These are phyloP conservation scores for Calyptommatus sinebrachiatus DNA, from an alignment of 2,113 vertebrate genomes.

Conservation along the genomic window DNA sequence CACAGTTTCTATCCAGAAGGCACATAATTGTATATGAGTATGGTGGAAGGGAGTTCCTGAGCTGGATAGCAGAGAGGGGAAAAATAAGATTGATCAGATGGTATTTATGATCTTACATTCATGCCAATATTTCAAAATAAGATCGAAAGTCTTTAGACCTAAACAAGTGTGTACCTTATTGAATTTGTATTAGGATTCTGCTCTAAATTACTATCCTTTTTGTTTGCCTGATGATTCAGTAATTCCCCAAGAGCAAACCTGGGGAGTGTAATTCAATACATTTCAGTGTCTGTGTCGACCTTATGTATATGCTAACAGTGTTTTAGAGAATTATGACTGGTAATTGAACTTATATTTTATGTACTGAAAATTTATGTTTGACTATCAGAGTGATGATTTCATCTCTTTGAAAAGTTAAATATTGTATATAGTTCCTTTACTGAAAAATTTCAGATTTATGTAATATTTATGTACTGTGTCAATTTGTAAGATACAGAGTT, in stretches of 20 bases:
- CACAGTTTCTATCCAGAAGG: too few relatives aligned
- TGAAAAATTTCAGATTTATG: constrained; percentile 6
- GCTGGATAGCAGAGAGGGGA: not conserved
- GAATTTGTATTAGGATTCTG: not conserved
- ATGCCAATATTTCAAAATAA: not conserved
- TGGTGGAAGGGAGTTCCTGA: not conserved
- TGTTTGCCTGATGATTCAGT: not conserved
- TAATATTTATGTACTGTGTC: not conserved
- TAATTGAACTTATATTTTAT: not conserved
- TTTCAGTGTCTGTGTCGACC: not conserved
- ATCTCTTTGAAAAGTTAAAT: not conserved
- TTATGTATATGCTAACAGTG: not conserved
- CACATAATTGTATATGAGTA: not conserved
- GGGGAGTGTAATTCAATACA: not conserved
- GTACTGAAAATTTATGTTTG: not conserved
- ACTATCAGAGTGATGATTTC: not conserved
- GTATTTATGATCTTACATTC: not conserved
- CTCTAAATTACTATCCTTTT: not conserved
- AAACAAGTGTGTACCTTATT: not conserved
- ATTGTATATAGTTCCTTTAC: not conserved
- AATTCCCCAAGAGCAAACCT: not conserved
- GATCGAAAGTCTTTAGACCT: not conserved
- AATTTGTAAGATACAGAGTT: not conserved
- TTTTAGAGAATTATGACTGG: not conserved
- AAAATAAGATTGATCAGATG: not conserved